These are phyloP conservation scores for Pseudachorutes palmiensis DNA, from an alignment of 1,140 invertebrate genomes.

Conservation along the genomic window DNA sequence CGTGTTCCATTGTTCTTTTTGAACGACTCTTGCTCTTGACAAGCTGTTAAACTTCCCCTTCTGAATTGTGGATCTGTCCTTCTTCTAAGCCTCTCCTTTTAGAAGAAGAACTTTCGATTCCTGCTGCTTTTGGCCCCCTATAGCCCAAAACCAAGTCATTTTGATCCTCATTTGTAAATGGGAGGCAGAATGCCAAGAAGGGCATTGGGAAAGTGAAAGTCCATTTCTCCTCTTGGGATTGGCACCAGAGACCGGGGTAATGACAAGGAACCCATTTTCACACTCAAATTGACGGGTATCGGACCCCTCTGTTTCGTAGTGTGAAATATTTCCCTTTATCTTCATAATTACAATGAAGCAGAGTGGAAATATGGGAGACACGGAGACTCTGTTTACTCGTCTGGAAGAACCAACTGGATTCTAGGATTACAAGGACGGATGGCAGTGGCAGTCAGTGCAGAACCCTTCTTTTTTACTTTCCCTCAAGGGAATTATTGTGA, in stretches of 20 bases:
- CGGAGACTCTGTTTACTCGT: background rate
- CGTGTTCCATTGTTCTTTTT: background rate
- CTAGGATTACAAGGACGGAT: too few relatives aligned
- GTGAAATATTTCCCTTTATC: conserved; percentile 5
- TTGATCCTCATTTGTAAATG: background rate
- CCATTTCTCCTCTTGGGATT: background rate
- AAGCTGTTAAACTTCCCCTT: background rate
- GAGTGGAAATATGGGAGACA: background rate
- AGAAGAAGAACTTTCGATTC: too few relatives aligned
- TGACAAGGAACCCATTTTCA: conserved; percentile 4
- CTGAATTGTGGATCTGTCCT: too few relatives aligned
- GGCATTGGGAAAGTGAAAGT: background rate
- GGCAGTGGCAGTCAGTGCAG: background rate
- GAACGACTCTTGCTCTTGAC: conserved; percentile 9
- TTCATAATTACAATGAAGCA: background rate
- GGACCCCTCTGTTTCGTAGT: background rate
- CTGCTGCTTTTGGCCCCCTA: too few relatives aligned
- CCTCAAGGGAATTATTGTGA: background rate
- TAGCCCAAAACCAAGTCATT: too few relatives aligned
- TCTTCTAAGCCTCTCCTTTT: too few relatives aligned
- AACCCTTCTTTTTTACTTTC: background rate
- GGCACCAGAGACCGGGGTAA: background rate
- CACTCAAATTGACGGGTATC: conserved; percentile 1
- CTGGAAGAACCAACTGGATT: conserved; percentile 1
- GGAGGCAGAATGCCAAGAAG: background rate